These are phyloP conservation scores for Ophion ellenae DNA, from an alignment of 2,888 invertebrate genomes.

Conservation along the genomic window DNA sequence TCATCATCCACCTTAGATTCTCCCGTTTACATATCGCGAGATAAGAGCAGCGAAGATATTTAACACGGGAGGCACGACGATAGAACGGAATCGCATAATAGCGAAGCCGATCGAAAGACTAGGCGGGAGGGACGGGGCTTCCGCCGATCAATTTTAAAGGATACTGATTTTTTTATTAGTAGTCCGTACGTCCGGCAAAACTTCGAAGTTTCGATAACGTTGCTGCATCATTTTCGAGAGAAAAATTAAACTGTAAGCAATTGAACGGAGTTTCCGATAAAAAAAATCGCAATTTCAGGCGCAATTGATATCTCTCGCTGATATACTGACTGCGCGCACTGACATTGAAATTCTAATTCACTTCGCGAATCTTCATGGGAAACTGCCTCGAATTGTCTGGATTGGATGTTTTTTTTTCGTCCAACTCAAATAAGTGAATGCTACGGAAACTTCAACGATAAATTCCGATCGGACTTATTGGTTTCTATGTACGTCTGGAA, in stretches of 20 bases:
- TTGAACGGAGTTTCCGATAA: neutral
- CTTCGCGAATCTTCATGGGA: neutral
- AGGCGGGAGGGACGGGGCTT: neutral
- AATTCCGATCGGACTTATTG: neutral
- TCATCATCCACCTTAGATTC: slow-evolving; percentile 32
- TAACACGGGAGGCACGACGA: neutral
- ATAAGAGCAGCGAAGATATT: slow-evolving; percentile 38
- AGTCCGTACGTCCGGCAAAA: neutral
- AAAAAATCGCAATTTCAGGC: neutral
- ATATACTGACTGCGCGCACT: neutral
- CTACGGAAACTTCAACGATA: neutral
- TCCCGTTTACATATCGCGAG: slow-evolving; percentile 49
- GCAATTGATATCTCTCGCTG: neutral
- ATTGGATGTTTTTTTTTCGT: neutral
- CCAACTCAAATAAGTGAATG: neutral
- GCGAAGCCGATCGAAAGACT: neutral
- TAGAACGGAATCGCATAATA: neutral
- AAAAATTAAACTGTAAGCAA: neutral
- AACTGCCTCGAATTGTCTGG: neutral
- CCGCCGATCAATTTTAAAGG: neutral
- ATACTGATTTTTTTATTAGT: neutral
- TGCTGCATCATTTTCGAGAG: neutral
- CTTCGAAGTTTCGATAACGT: neutral
- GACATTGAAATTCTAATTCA: neutral
- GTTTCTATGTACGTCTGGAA: neutral